phyloP scores from a whole-genome alignment of 2,113 vertebrate genomes.

The Sander vitreus region DNA sequence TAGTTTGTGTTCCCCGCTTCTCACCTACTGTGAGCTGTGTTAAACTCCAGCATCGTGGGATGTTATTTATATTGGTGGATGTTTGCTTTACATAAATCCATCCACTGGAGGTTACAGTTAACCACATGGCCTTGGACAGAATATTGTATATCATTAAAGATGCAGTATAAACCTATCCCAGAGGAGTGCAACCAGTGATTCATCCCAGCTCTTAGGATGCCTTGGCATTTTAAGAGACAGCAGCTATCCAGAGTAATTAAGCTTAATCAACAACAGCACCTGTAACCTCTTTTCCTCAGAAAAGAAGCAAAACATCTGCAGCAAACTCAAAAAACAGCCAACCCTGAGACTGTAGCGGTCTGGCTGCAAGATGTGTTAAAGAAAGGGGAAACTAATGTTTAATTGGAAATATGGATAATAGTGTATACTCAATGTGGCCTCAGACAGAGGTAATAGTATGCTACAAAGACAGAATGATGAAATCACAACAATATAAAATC shows the following conservation, averaged over 20 bases:
- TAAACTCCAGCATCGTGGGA: neutral
- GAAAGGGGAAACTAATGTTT: neutral
- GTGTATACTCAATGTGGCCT: neutral
- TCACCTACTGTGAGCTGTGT: neutral
- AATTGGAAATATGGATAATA: conserved; percentile 16
- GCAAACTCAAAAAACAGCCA: conserved; percentile 22
- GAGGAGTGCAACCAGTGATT: conserved; percentile 21
- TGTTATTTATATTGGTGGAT: neutral
- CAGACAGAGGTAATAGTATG: neutral
- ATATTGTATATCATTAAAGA: neutral
- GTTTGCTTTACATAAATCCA: neutral
- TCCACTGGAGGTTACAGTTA: neutral
- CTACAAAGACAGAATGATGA: neutral
- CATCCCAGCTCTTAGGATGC: conserved; percentile 10
- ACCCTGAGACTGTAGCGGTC: neutral
- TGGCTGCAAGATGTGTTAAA: conserved; percentile 10
- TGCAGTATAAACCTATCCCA: conserved; percentile 9
- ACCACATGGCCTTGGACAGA: neutral
- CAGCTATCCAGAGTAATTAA: conserved; percentile 52
- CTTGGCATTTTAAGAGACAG: conserved; percentile 35
- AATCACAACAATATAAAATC: conserved; percentile 27
- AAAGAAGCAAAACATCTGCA: conserved; percentile 57
- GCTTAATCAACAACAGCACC: conserved; percentile 57
- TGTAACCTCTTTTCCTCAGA: conserved; percentile 46
- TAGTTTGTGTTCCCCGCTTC: neutral